These are phyloP conservation scores for Ellobius talpinus DNA, from an alignment of 2,113 vertebrate genomes.

Conservation along the genomic window DNA sequence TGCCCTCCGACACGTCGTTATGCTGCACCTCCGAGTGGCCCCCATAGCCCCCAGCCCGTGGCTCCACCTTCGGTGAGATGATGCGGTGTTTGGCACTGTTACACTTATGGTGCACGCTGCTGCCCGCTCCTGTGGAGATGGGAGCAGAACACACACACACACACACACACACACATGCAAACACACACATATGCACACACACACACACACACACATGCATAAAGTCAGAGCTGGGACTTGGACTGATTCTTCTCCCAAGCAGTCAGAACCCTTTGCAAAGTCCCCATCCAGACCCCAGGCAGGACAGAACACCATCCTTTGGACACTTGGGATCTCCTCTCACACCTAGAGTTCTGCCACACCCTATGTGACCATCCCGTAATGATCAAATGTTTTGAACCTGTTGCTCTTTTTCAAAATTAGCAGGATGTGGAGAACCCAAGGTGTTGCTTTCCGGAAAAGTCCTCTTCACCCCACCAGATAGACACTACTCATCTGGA, in stretches of 20 bases:
- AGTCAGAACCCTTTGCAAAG: conserved; percentile 60
- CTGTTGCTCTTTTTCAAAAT: neutral
- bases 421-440: accelerated
- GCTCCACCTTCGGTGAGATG: conserved; percentile 99
- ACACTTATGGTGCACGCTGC: conserved; percentile 99
- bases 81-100: conserved; percentile 99
- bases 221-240: conserved; percentile 22
- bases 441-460: neutral
- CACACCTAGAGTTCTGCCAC: neutral
- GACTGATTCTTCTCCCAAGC: neutral
- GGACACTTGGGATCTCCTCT: conserved; percentile 53
- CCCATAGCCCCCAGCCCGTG: conserved; percentile 94
- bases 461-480: neutral
- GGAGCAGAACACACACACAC: neutral
- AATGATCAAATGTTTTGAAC: neutral
- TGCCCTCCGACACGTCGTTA: conserved; percentile 98
- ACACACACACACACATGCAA: accelerated
- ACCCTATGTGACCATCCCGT: accelerated
- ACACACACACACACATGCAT: neutral
- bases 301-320: conserved; percentile 59
- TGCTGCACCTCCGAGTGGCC: conserved; percentile 97
- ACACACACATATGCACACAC: neutral
- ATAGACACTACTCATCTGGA: neutral
- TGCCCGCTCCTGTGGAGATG: conserved; percentile 92
- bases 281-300: conserved; percentile 66